Evolutionary conservation across 2,113 vertebrate genomes (phyloP), one percentile per base, ranked within the genome.

Genomic region (Tichodroma muraria): DNA sequence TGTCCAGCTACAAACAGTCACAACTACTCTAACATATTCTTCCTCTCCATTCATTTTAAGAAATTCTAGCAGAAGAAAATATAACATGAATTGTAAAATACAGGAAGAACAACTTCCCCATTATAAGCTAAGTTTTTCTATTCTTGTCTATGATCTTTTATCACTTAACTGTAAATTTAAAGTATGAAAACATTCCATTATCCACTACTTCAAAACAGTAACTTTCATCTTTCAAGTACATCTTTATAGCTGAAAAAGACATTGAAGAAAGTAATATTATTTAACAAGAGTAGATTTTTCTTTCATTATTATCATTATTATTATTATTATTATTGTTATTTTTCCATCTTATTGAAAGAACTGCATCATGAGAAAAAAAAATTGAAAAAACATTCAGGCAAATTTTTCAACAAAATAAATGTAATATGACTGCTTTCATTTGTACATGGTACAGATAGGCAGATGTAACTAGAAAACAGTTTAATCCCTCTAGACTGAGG

Each of bases 361-460:
- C 70, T 61, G 44, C 79, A 87, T 49, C 7, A 59, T 65, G 35
- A 80, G 64, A 30, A 90, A 89, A 94, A 80, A 80, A 70, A 75
- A 27, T 3, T 5, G 2, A 17, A 68, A 66, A 54, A 61, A 71
- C 57, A 90, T 80, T 84, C 57, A 94, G 89, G 69, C 18, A 88
- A 84, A 64, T n/a, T 81, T 95, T 92, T 89, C 84, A 91, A 83
- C 61, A 80, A 75, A 91, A 80, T 42, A 79, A 47, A 69, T 78
- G 73, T 70, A 44, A 88, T 83, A 80, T 72, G 70, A 95, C 86
- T 93, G 89, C 94, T 95, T 94, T 89, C 87, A 30, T 89, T 80
- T 95, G 91, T 91, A 92, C 96, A 95, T 28, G 85, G 93, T 96
- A 96, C 89, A 95, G 89, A 94, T 53, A 97, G 76, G 47, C 45